Base-by-base conservation (phyloP, 1,140 invertebrate genomes). In the Elymnias hypermnestra region DNA sequence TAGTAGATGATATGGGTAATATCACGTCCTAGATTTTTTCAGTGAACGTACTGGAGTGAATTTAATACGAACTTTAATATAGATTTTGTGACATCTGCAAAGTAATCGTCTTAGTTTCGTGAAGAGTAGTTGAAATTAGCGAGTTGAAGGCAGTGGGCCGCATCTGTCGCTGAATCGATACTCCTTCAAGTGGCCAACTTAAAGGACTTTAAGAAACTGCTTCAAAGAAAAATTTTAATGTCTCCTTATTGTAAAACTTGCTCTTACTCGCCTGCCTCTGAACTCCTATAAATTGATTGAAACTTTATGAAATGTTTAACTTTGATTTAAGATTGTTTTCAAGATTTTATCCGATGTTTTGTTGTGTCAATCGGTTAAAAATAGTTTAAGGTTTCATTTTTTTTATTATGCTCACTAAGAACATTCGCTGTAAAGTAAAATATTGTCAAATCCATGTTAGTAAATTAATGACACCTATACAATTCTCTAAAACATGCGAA, bases 91-190 rank as follows among this genome's bases (percentile, higher is more conserved):
- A 38, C 54, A 57, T 62, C 51, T 57, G 58, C 50, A 25, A 50
- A 48, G 46, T 62, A 62, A 62, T 62, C 53, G 52, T 55, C 53
- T 60, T 60, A 60, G 57, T 60, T 60, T 53, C 46, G 53, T 41
- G 50, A 57, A 57, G 49, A 53, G 49, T 53, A 57, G 55, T 57
- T 57, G 50, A 58, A 63, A 63, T 63, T 63, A 63, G 59, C 49
- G 47, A 54, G 42, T 47, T 13, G 51, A 56, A 53, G 57, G 53
- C 55, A 48, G 45, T 52, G 56, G 46, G 59, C 35, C 51, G 52
- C 59, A 63, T 58, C 59, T 63, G 59, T 52, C 58, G 54, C 49
- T 43, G 53, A 55, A 60, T 60, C 46, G 46, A 56, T 60, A 60
- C 44, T 45, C 35, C 21, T 52, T 44, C 53, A 39, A 56, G 35